These are phyloP conservation scores for Corydoras sp. DNA, from an alignment of 2,113 vertebrate genomes.

Conservation along the genomic window DNA sequence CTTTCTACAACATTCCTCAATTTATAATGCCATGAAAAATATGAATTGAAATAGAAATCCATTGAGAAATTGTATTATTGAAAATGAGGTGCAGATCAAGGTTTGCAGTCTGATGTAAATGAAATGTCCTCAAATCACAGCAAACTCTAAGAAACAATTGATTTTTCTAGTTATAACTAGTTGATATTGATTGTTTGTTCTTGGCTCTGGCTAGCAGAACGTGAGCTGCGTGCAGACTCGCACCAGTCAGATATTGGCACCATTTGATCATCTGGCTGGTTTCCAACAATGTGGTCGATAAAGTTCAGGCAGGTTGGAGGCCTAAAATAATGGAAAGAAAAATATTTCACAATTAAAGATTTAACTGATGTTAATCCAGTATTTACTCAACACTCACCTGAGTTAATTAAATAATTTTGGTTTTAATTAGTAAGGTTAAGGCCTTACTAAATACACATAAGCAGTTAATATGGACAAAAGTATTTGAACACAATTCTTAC, in stretches of 20 bases:
- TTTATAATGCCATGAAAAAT: no score
- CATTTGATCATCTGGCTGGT: conserved; percentile 76
- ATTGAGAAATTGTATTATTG: neutral
- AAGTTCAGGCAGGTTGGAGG: conserved; percentile 61
- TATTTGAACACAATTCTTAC: no score
- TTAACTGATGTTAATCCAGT: no score
- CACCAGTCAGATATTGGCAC: conserved; percentile 71
- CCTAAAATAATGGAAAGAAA: conserved; percentile 45
- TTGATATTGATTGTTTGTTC: conserved; percentile 38
- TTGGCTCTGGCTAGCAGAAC: conserved; percentile 6
- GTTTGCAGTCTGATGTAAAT: neutral
- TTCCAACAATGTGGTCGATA: conserved; percentile 79
- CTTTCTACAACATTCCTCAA: no score
- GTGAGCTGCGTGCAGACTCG: conserved; percentile 45
- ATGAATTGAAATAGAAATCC: no score
- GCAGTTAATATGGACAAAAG: no score
- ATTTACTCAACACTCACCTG: no score
- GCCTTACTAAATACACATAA: no score
- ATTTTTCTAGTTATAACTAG: neutral
- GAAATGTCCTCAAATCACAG: neutral
- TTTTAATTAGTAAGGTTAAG: no score
- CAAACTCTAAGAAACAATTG: neutral
- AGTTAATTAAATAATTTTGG: no score
- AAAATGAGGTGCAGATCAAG: neutral
- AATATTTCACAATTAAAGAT: no score